Base-by-base conservation (phyloP, 2,113 vertebrate species). In the Tretioscincus oriximinensis region DNA sequence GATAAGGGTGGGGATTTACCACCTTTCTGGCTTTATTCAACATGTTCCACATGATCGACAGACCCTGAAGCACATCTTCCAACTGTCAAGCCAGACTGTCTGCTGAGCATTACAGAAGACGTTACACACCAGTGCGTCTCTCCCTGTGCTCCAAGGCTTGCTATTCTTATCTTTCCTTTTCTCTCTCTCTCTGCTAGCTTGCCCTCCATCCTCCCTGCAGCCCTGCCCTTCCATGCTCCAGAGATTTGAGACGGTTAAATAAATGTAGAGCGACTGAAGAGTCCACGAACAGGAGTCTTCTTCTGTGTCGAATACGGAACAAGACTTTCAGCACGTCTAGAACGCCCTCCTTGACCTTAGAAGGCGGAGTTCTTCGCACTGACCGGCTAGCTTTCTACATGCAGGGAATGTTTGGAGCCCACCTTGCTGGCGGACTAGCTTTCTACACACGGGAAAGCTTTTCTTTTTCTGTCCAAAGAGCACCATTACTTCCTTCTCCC, bases 401-500 rank as follows among this genome's bases (percentile, higher is more conserved):
- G 45, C 49, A 10, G 20, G 51, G 66, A 31, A 31, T 1, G 9
- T 1, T 35, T 24, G 3, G 14, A 11, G 35, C 14, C 54, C 54
- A 18, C 18, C 51, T 8, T 66, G 26, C 64, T 28, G 26, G 8
- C 28, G 64, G n/a, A 18, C 54, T 16, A 58, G 54, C 54, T 58
- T 41, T 70, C 29, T 70, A 45, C 16, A 24, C 5, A 5, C 9
- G 7, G 69, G 63, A 7, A 7, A 16, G 1, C 1, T 2, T n/a
- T 70, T 21, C 6, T 4, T 12, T 20, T 11, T 5, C 14, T 16
- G 20, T 41, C 4, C 60, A 10, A 9, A 21, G 45, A 2, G 3
- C 45, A 22, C 47, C 7, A 2, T 87, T 66, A 90, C 58, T 81
- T 87, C 77, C 90, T 94, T 81, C 90, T 95, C 76, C 96, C 90